Percentiles rank a stretch among this genome's conserved stretches.
phyloP scores from a whole-genome alignment of 2,113 vertebrate species.

The Psettodes erumei region DNA sequence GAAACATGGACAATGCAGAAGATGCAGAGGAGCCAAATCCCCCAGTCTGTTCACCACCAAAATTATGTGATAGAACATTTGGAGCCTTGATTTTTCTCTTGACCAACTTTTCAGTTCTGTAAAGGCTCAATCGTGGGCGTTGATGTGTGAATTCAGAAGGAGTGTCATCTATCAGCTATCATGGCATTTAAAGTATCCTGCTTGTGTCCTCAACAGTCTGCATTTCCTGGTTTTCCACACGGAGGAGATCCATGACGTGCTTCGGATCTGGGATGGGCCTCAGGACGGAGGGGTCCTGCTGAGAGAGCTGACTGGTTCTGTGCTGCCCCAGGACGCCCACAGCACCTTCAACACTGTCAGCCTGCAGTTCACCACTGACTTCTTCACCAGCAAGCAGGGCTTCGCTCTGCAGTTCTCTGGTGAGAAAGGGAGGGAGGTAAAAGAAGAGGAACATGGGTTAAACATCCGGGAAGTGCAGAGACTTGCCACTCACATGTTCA shows the following conservation, averaged over 20 bases:
- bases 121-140: not conserved
- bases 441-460: not conserved
- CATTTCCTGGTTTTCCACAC: slow-evolving; percentile 98
- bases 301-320: slow-evolving; percentile 90
- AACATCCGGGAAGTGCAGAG: not conserved
- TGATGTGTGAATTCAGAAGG: not conserved
- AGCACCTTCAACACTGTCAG: slow-evolving; percentile 95
- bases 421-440: slow-evolving; percentile 57
- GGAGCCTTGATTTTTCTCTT: not conserved
- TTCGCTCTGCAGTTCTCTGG: slow-evolving; percentile 97
- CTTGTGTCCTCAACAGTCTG: slow-evolving; percentile 80
- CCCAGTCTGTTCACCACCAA: not conserved
- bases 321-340: slow-evolving; percentile 88
- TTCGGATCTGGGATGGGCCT: slow-evolving; percentile 96
- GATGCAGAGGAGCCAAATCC: not conserved
- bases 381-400: slow-evolving; percentile 99
- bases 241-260: slow-evolving; percentile 94
- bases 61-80: not conserved
- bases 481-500: not conserved
- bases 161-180: not conserved
- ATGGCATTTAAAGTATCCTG: slow-evolving; percentile 7
- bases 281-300: slow-evolving; percentile 95
- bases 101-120: not conserved
- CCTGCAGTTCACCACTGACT: slow-evolving; percentile 97
- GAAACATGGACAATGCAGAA: not conserved